These are phyloP conservation scores for Aphelinus certus DNA, from an alignment of 1,140 invertebrate genomes.

Conservation along the genomic window DNA sequence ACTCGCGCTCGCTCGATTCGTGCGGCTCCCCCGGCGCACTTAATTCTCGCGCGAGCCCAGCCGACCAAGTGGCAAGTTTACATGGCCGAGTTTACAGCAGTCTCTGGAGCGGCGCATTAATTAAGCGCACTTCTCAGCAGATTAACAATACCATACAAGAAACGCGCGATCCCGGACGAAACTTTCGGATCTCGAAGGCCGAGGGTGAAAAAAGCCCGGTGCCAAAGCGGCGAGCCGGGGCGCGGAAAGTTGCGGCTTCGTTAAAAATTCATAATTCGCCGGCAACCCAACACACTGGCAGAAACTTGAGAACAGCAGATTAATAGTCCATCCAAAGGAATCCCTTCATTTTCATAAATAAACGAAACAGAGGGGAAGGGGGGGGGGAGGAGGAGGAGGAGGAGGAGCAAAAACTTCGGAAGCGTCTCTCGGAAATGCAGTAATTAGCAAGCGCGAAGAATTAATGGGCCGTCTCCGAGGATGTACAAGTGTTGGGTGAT, in stretches of 20 bases:
- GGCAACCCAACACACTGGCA: not conserved
- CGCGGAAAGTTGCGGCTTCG: not conserved
- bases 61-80: too few relatives aligned
- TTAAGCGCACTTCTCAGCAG: too few relatives aligned
- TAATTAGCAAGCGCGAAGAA: slow-evolving; percentile 44
- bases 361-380: not conserved
- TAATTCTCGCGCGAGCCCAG: too few relatives aligned
- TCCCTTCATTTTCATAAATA: slow-evolving; percentile 36
- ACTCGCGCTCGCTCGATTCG: too few relatives aligned
- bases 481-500: slow-evolving; percentile 47
- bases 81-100: too few relatives aligned
- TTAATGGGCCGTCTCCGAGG: slow-evolving; percentile 48
- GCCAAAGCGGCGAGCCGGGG: not conserved
- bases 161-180: too few relatives aligned
- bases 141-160: too few relatives aligned
- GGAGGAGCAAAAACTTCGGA: not conserved
- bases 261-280: slow-evolving; percentile 30
- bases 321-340: slow-evolving; percentile 21
- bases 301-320: slow-evolving; percentile 30
- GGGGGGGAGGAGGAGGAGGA: not conserved
- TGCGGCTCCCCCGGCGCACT: too few relatives aligned
- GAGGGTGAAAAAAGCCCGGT: too few relatives aligned
- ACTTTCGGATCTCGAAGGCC: too few relatives aligned
- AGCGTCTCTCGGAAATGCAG: slow-evolving; percentile 8
- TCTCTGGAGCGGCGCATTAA: too few relatives aligned